These are phyloP conservation scores for Kryptopterus vitreolus DNA, from an alignment of 2,797 vertebrate species.

Conservation along the genomic window DNA sequence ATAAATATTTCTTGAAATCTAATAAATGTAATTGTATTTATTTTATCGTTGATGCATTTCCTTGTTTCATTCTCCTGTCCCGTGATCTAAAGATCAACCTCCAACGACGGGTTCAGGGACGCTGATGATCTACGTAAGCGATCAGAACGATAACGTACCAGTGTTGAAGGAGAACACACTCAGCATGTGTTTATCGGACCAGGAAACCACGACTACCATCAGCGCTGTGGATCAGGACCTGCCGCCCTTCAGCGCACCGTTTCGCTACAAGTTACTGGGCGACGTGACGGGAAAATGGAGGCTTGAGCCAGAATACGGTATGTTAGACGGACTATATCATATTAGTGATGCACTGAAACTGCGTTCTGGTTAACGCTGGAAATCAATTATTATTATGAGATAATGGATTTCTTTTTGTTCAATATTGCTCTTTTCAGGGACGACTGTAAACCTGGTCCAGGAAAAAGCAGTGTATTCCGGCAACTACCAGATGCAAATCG, in stretches of 20 bases:
- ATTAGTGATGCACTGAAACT: too few species aligned
- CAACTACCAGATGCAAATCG: slow-evolving; percentile 57
- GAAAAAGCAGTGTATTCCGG: slow-evolving; percentile 56
- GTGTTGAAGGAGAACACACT: slow-evolving; percentile 30
- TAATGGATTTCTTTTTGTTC: background rate
- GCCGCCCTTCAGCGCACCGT: slow-evolving; percentile 67
- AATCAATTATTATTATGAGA: too few species aligned
- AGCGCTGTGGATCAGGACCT: slow-evolving; percentile 58
- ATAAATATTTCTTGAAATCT: too few species aligned
- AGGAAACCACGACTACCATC: slow-evolving; percentile 42
- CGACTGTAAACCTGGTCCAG: slow-evolving; percentile 62
- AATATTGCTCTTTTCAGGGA: slow-evolving; percentile 45
- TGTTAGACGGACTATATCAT: too few species aligned
- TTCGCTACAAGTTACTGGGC: slow-evolving; percentile 64
- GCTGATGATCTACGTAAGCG: slow-evolving; percentile 56
- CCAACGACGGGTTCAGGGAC: slow-evolving; percentile 57
- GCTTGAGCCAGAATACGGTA: slow-evolving; percentile 64
- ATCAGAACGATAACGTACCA: slow-evolving; percentile 63
- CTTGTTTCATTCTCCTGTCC: too few species aligned
- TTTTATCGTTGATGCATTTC: too few species aligned
- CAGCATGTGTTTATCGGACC: slow-evolving; percentile 51
- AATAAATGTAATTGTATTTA: too few species aligned
- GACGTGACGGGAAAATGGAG: slow-evolving; percentile 65
- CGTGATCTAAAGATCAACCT: slow-evolving; percentile 61
- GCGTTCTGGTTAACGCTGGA: too few species aligned